Base-by-base conservation (phyloP, 2,113 vertebrate species). In the Lutjanus erythropterus region DNA sequence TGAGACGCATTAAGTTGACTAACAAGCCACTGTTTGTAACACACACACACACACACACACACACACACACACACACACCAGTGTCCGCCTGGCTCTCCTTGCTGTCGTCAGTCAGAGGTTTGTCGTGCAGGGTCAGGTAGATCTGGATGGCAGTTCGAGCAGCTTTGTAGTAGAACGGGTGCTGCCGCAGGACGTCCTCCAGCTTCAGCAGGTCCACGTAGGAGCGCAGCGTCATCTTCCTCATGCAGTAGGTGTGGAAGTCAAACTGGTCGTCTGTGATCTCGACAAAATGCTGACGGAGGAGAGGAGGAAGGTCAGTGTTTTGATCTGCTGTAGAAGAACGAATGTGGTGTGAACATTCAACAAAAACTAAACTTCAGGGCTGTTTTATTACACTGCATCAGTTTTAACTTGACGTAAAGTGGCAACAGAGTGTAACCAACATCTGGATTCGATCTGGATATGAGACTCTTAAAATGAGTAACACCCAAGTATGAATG, bases 181-280 rank as follows among this genome's bases (percentile, higher is more conserved):
- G 97, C 52, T 97, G 96, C 39, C 97, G 96, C 91, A 98, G 96
- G 7, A 97, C 96, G 72, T 98, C 97, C 94, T 98, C 97, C 88
- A 97, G 90, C 93, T 98, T 97, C 88, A 98, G 82, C 88, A 98
- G 96, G 92, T 97, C 97, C 95, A 98, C 97, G 1, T 98, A 98
- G 71, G 97, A 98, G 86, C 97, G 96, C 88, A 98, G 95, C 23
- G 97, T 98, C 92, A 98, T 97, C 96, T 98, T 98, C 92, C 97
- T 96, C 97, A 98, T 98, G 85, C 97, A 98, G 92, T 98, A 98
- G 1, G 97, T 98, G 87, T 98, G 97, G 92, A 98, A 98, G 94
- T 98, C 97, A 95, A 98, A 98, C 93, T 98, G 97, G 93, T 98
- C 97, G 15, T 98, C 97, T 15, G 97, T 98, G 93, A 98, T 98